Evolutionary conservation across 2,113 vertebrate genomes (phyloP), one percentile per base, ranked within the genome.

Genomic region (Megaceryle maxima): DNA sequence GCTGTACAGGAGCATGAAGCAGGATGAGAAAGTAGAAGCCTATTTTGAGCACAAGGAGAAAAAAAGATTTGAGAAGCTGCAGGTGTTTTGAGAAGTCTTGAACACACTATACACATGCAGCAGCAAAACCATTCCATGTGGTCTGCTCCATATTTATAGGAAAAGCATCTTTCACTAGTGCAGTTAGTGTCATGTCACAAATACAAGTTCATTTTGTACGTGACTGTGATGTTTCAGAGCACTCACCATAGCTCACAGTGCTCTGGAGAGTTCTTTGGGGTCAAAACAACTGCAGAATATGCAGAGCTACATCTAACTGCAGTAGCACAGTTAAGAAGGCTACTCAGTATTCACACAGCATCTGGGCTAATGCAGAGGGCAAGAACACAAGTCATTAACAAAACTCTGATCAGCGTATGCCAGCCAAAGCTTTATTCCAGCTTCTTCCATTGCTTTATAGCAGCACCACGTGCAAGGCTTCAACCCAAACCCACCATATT

Each of bases 381-480:
- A 63, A 31, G 56, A 37, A 89, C 25, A n/a, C 8, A 48, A 50
- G 11, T 37, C 39, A 90, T 33, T 68, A 72, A 87, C 28, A 75
- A 50, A 51, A 78, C 77, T 6, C 77, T 6, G 2, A 17, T 37
- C 28, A 46, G n/a, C 6, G 11, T 37, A 35, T 64, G 53, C 44
- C 59, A 93, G 26, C 11, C 33, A 63, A 90, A 91, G 37, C 44
- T 97, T 97, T 97, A 97, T 96, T 97, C 28, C 31, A 81, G 43
- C 29, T 87, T 86, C 28, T 87, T 93, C 44, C 59, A 41, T 50
- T 82, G 77, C 66, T 94, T 85, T 73, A 4, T 9, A 83, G 85
- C 37, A 60, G 39, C 21, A 89, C 8, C 11, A 82, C 64, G 41
- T 69, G 8, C 50, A 82, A 69, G 28, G 80, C 26, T 74, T 60